A percentile compares a stretch with the other conserved stretches of the same genome.
These are phyloP conservation scores for Dysmachus trigonus DNA, from an alignment of 2,888 invertebrate genomes.

Conservation along the genomic window DNA sequence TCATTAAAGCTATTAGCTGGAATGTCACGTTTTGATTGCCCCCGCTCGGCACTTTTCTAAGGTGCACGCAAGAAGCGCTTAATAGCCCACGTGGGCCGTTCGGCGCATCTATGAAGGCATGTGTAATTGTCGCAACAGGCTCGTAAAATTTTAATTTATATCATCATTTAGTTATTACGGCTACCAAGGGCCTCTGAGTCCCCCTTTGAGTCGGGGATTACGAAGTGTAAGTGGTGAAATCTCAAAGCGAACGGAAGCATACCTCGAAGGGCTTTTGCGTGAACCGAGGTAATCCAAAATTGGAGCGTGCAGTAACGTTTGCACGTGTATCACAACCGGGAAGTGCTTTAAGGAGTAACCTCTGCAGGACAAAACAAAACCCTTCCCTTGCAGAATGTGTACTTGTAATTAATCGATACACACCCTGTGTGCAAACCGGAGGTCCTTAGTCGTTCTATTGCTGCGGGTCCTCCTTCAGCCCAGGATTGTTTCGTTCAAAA, in stretches of 20 bases:
- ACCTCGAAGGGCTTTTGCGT: neutral
- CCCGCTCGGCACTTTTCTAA: neutral
- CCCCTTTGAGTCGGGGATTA: neutral
- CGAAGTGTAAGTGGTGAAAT: neutral
- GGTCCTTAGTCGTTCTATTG: neutral
- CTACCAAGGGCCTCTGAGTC: neutral
- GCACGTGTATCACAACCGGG: neutral
- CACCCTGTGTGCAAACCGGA: neutral
- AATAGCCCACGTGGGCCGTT: neutral
- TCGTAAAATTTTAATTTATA: constrained; percentile 38
- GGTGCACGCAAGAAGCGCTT: neutral
- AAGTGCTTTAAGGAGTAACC: constrained; percentile 7
- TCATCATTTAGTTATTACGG: constrained; percentile 14
- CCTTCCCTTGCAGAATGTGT: neutral
- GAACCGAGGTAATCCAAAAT: neutral
- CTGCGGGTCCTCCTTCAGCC: neutral
- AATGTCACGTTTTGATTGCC: constrained; percentile 37
- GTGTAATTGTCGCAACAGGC: constrained; percentile 36
- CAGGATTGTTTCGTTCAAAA: constrained; percentile 6
- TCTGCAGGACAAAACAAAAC: neutral
- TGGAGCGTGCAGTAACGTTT: neutral
- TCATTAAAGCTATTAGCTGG: neutral
- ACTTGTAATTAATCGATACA: constrained; percentile 26
- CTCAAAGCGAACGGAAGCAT: neutral
- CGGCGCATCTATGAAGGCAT: neutral